Base-by-base conservation (phyloP, 1,140 invertebrate genomes). In the Aphidius gifuensis region DNA sequence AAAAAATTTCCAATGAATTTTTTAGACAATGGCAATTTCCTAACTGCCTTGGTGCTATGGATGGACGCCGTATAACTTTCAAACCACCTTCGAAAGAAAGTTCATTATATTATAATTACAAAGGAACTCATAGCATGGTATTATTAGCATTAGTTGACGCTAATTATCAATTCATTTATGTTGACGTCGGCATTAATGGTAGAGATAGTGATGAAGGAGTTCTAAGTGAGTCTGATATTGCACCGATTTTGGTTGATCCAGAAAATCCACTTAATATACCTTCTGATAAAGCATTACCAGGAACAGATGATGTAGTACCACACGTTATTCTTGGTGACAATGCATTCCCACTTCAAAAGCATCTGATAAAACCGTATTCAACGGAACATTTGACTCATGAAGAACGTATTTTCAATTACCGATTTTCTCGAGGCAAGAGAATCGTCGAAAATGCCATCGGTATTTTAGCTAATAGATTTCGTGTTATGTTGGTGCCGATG, bases 391-490 rank as follows among this genome's bases (percentile, higher is more conserved):
- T 63, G 38, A 42, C n/a, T 59, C 11, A 43, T 44, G 8, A 62
- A 67, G 65, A 80, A 66, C 57, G 68, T 57, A 70, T 75, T 64
- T 67, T 65, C 63, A 69, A 67, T 58, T 65, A 63, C 45, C 48
- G 66, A 38, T 54, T 79, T 6, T 74, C 70, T 62, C 49, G 60
- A 62, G 74, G 72, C 32, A 66, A 74, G 9, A 65, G 73, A 58
- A 72, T 77, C 43, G 73, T 83, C 9, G 82, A 84, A 73, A 84
- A 83, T 74, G 74, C 74, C 46, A 85, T 84, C 72, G 82, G 81
- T 11, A 78, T 83, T 58, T 66, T 80, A 59, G 69, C 75, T 11
- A 73, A 73, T 47, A 80, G 76, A 67, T 81, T 75, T 73, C 60
- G 72, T 65, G 71, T 82, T 60, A 80, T 58, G 39, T 38, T 58